These are phyloP conservation scores for Temnothorax unifasciatus DNA, from an alignment of 2,888 invertebrate genomes.

Conservation along the genomic window DNA sequence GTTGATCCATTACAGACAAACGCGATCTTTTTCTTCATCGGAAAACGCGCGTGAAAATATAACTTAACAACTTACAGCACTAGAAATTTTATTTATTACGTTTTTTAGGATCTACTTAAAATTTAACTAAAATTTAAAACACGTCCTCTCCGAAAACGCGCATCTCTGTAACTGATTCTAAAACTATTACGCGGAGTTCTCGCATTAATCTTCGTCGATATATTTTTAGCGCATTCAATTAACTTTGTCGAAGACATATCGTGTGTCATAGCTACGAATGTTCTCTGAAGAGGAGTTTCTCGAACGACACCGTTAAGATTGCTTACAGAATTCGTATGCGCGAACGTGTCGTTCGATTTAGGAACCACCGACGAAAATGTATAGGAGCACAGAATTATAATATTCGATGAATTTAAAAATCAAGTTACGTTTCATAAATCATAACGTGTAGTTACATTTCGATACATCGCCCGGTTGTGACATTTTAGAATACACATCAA, in stretches of 20 bases:
- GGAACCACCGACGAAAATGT: conserved; percentile 6
- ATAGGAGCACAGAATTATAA: not conserved
- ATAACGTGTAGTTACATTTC: not conserved
- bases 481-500: conserved; percentile 6
- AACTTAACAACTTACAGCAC: conserved; percentile 25
- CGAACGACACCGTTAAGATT: not conserved
- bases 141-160: not conserved
- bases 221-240: conserved; percentile 15
- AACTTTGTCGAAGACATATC: conserved; percentile 7
- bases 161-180: not conserved
- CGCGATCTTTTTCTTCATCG: not conserved
- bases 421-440: not conserved
- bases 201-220: not conserved
- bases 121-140: conserved; percentile 42
- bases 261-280: not conserved
- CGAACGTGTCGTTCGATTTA: conserved; percentile 4
- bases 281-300: not conserved
- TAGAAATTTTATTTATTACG: conserved; percentile 36
- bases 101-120: conserved; percentile 30
- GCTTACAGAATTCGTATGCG: not conserved
- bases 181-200: conserved; percentile 13
- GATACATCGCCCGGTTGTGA: not conserved
- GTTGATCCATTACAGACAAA: conserved; percentile 20
- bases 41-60: conserved; percentile 12
- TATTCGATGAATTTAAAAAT: not conserved